Evolutionary conservation across 2,888 invertebrate species (phyloP), one percentile per base, ranked within the genome.

Genomic region (Geophilus truncorum): DNA sequence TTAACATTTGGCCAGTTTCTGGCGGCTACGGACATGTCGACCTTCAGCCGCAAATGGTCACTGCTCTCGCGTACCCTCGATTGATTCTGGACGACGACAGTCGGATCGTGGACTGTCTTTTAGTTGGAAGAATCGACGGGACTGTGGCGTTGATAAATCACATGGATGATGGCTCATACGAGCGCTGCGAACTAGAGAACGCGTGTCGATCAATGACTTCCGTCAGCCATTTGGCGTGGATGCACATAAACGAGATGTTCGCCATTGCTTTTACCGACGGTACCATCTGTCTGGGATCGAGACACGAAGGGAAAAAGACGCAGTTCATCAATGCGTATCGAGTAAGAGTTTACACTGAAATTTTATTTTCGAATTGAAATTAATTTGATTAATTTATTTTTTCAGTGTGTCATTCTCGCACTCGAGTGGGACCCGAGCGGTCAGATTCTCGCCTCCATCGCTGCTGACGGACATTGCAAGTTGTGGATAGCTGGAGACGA

Each of bases 181-280:
- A 83, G 9, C 82, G 85, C 32, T 83, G 84, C 57, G 87, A 86
- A 80, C 84, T 87, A 7, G 84, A 84, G 45, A 85, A 51, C 18
- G 51, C 51, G 4, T 51, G 85, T 81, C 86, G 86, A 81, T 84
- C 83, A 18, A 18, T 12, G 21, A 23, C 75, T 5, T 75, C 90
- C 80, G 90, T 91, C 23, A 88, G 88, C 34, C 87, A 88, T 80
- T 87, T 91, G 45, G 88, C 89, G 15, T 91, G 91, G 91, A 87
- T 87, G 83, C 87, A 89, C 83, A 90, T 90, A 84, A 89, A 90
- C 78, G 87, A 88, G 81, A 86, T 88, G 40, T 90, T 90, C 86
- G 90, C 90, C 18, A 87, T 91, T 15, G 90, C 88, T 10, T 91
- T 89, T 84, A 86, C 87, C 77, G 90, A 91, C 85, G 91, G 91